Evolutionary conservation across 2,888 invertebrate genomes (phyloP).

Genomic region (Gryllus longicercus): DNA sequence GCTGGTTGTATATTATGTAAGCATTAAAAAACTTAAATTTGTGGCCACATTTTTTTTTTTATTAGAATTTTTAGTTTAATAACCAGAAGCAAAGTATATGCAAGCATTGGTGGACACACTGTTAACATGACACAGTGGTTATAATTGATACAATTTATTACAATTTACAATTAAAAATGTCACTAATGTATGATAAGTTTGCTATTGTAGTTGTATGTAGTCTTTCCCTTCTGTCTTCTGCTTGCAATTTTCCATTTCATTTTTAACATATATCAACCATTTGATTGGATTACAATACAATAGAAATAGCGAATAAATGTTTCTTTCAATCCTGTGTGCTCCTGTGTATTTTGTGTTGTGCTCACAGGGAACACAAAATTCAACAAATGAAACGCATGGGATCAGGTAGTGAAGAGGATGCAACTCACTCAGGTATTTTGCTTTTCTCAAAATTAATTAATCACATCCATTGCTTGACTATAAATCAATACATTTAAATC

Average conservation of each 20-base stretch:
- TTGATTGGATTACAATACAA: background rate
- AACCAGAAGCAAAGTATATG: background rate
- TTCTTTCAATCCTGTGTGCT: constrained; percentile 18
- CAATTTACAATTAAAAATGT: background rate
- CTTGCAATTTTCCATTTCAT: constrained; percentile 3
- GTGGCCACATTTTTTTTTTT: background rate
- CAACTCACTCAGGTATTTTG: constrained; percentile 66
- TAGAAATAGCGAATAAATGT: background rate
- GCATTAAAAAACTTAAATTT: background rate
- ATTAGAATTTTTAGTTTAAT: background rate
- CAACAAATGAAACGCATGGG: constrained; percentile 71
- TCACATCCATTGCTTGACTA: too few species aligned
- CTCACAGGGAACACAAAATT: constrained; percentile 72
- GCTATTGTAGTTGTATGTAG: constrained; percentile 5
- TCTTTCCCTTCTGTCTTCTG: constrained; percentile 37
- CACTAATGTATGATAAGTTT: background rate
- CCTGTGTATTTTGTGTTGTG: constrained; percentile 35
- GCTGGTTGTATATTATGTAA: too few species aligned
- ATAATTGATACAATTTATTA: constrained; percentile 25
- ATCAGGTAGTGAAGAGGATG: constrained; percentile 73
- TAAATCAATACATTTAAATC: too few species aligned
- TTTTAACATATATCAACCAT: background rate
- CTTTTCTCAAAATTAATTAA: background rate
- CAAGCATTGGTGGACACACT: constrained; percentile 8
- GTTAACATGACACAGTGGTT: background rate